Conservation (phyloP, 2,888 invertebrate species). For the Drosophila prostipennis region DNA sequence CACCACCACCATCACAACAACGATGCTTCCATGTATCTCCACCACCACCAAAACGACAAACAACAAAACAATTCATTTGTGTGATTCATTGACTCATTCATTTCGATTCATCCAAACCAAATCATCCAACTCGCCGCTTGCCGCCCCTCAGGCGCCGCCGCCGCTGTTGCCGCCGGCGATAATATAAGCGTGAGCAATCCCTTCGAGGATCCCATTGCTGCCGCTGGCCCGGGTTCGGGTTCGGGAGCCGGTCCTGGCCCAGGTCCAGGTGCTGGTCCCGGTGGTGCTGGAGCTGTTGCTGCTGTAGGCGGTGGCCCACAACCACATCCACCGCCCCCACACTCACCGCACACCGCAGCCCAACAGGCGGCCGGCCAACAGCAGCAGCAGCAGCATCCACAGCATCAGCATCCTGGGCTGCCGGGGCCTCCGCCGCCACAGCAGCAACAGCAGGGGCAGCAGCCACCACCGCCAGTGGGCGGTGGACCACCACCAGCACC, state of each 20-base stretch:
- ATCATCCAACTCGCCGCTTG: slow-evolving; percentile 62
- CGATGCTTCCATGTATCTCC: slow-evolving; percentile 44
- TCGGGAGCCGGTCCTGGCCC: slow-evolving; percentile 49
- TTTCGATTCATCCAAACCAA: slow-evolving; percentile 45
- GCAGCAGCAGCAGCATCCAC: slow-evolving; percentile 45
- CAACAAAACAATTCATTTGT: slow-evolving; percentile 62
- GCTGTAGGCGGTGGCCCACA: slow-evolving; percentile 44
- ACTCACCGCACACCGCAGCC: slow-evolving; percentile 64
- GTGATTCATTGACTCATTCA: slow-evolving; percentile 66
- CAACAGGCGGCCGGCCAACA: slow-evolving; percentile 42
- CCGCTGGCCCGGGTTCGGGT: slow-evolving; percentile 54
- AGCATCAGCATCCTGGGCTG: slow-evolving; percentile 23
- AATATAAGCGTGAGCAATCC: slow-evolving; percentile 94
- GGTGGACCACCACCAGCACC: slow-evolving; percentile 60
- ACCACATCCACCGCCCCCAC: slow-evolving; percentile 61
- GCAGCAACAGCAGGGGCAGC: slow-evolving; percentile 54
- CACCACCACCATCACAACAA: slow-evolving; percentile 52
- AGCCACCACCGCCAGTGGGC: slow-evolving; percentile 45
- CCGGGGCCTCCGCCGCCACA: slow-evolving; percentile 39
- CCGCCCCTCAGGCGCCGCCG: slow-evolving; percentile 65
- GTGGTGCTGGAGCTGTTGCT: slow-evolving; percentile 39
- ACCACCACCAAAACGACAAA: slow-evolving; percentile 44
- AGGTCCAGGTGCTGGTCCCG: slow-evolving; percentile 28
- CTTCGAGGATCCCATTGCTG: slow-evolving; percentile 89
- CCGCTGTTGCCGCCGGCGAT: slow-evolving; percentile 86